Base-by-base conservation (phyloP, 2,113 vertebrate genomes). In the Falcunculus frontatus region DNA sequence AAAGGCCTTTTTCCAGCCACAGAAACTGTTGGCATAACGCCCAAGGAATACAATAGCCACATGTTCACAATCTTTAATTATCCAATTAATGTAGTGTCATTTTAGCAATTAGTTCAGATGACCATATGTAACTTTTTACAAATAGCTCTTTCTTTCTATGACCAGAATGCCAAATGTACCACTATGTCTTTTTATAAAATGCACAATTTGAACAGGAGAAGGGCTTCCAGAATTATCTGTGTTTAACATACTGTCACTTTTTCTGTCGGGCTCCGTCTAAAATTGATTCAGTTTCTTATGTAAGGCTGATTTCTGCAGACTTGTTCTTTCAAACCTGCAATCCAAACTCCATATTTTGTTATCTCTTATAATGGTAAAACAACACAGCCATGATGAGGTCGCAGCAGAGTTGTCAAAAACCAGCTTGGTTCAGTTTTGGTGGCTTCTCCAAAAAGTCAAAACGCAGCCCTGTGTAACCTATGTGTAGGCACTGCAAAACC, bases 91-190 rank as follows among this genome's bases (percentile, higher is more conserved):
- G 94, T 93, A 94, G 96, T 97, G 95, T 97, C 97, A 2, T 96
- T 97, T 97, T 96, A 96, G 97, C 97, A 98, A 98, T 98, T 98
- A 98, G 96, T 96, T 98, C 97, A 98, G 97, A 98, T 98, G 98
- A 97, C 96, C 97, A 97, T 96, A 97, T 93, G 95, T 90, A 98
- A 97, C 95, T 96, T 97, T 55, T 94, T 88, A 95, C 90, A 96
- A 96, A 96, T 80, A 93, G 86, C 89, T 93, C 84, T 93, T 95
- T 97, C 90, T 96, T 93, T 89, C 56, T 86, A 85, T 77, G 94
- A 97, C 84, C 88, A 74, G 94, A 97, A 96, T 84, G 92, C 76
- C 96, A 97, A 97, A 97, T 89, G 65, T 67, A 77, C 87, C 83
- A 41, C 59, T 42, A 95, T 57, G 78, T 53, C 73, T 83, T 89